phyloP scores from a whole-genome alignment of 2,888 invertebrate genomes.

The Lapara coniferarum region DNA sequence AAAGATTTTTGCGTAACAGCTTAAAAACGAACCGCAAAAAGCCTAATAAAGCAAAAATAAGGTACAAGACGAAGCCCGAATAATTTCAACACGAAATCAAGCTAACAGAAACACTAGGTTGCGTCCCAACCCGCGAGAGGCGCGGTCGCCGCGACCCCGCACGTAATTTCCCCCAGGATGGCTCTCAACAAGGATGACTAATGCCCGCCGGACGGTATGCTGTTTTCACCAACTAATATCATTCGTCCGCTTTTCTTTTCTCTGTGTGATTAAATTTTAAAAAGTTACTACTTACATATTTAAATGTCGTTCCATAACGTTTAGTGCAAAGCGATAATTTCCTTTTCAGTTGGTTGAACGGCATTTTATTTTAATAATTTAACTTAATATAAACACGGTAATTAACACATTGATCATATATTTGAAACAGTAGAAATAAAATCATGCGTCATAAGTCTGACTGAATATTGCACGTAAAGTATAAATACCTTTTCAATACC shows the following conservation, averaged over 20 bases:
- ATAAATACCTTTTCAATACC: too few relatives aligned
- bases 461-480: too few relatives aligned
- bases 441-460: too few relatives aligned
- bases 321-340: too few relatives aligned
- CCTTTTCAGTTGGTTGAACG: too few relatives aligned
- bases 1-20: not conserved
- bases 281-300: not conserved
- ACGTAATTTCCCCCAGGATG: conserved; percentile 78
- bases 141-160: conserved; percentile 23
- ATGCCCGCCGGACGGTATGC: conserved; percentile 67
- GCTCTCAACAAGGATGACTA: conserved; percentile 76
- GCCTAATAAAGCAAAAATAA: conserved; percentile 8
- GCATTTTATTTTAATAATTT: too few relatives aligned
- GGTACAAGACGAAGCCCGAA: not conserved
- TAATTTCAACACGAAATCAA: conserved; percentile 28
- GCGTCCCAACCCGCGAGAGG: not conserved
- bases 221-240: conserved; percentile 33
- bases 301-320: too few relatives aligned
- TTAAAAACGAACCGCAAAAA: not conserved
- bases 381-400: too few relatives aligned
- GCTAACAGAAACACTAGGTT: conserved; percentile 17
- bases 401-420: too few relatives aligned
- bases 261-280: not conserved
- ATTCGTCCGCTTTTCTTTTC: not conserved
- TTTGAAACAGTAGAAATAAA: too few relatives aligned